Conservation (phyloP, 2,113 vertebrate genomes). For the Oceanodroma tethys region DNA sequence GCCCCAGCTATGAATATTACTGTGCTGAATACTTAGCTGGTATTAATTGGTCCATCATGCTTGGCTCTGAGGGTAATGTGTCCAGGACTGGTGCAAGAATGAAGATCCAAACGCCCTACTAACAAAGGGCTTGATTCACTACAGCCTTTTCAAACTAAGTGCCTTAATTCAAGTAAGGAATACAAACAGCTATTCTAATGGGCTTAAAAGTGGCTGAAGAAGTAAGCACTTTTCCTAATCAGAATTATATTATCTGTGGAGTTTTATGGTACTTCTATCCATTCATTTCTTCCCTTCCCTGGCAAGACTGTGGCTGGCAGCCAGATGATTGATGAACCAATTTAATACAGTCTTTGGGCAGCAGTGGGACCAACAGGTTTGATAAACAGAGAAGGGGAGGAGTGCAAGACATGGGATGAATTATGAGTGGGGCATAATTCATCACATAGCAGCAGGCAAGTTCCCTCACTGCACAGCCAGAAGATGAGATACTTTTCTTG, state of each 20-base stretch:
- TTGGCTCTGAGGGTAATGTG: not conserved
- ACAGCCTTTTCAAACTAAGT: not conserved
- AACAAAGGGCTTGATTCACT: not conserved
- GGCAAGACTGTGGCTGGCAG: not conserved
- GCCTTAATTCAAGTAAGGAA: not conserved
- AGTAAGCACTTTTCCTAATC: not conserved
- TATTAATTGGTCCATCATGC: not conserved
- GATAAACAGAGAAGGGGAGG: conserved; percentile 1
- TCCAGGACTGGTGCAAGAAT: not conserved
- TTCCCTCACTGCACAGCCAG: not conserved
- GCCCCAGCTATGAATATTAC: not conserved
- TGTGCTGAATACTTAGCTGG: not conserved
- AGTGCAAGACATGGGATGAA: not conserved
- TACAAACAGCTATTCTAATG: not conserved
- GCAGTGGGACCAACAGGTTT: not conserved
- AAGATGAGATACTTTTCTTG: not conserved
- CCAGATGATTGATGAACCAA: conserved; percentile 11
- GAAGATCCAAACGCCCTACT: not conserved
- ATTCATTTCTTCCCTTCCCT: not conserved
- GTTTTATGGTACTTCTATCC: not conserved
- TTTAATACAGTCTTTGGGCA: not conserved
- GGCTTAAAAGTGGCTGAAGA: not conserved
- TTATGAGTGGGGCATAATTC: not conserved
- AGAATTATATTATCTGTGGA: not conserved
- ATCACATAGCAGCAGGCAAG: not conserved